Conservation (phyloP, 2,888 invertebrate species). For the Aplocera efformata region DNA sequence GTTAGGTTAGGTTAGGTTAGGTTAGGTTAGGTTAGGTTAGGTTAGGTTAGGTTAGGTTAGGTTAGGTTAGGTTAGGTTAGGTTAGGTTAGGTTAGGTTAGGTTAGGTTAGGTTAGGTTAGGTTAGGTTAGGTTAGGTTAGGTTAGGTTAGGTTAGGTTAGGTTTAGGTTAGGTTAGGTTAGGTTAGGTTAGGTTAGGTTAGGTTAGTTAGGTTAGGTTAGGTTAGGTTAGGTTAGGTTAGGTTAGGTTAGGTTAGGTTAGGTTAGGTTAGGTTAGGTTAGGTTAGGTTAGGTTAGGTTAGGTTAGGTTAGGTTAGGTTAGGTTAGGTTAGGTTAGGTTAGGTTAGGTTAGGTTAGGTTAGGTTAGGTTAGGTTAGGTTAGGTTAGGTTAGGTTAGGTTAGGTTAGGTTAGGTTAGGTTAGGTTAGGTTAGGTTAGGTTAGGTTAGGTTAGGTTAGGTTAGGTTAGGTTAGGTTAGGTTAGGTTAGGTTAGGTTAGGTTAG, state of each 20-base stretch:
- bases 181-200: too few relatives aligned
- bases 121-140: too few relatives aligned
- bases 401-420: conserved; percentile 24
- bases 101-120: too few relatives aligned
- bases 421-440: conserved; percentile 20
- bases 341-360: conserved; percentile 12
- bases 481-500: conserved; percentile 8
- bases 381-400: conserved; percentile 17
- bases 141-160: too few relatives aligned
- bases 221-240: conserved; percentile 13
- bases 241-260: conserved; percentile 10
- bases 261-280: conserved; percentile 24
- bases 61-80: too few relatives aligned
- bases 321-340: conserved; percentile 13
- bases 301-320: conserved; percentile 16
- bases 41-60: too few relatives aligned
- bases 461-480: conserved; percentile 6
- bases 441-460: conserved; percentile 18
- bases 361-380: conserved; percentile 15
- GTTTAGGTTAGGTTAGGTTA: too few relatives aligned
- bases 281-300: conserved; percentile 26
- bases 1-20: too few relatives aligned
- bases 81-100: too few relatives aligned
- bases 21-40: too few relatives aligned
- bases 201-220: conserved; percentile 21